These are phyloP conservation scores for Drosophila punjabiensis DNA, from an alignment of 1,140 invertebrate genomes.

Conservation along the genomic window DNA sequence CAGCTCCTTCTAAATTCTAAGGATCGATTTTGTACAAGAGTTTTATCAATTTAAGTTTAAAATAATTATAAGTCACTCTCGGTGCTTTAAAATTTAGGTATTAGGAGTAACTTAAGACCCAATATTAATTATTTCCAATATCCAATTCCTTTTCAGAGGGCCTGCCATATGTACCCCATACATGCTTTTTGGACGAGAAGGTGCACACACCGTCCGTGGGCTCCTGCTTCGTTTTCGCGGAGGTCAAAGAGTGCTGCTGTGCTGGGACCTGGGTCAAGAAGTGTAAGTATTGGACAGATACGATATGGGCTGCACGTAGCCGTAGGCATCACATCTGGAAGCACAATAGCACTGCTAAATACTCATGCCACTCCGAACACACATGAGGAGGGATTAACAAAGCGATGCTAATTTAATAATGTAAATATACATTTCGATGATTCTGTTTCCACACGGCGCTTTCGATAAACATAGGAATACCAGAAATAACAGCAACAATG, in stretches of 20 bases:
- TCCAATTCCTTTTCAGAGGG: slow-evolving; percentile 86
- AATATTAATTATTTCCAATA: neutral
- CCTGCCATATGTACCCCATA: slow-evolving; percentile 88
- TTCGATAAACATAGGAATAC: slow-evolving; percentile 48
- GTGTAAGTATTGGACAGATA: slow-evolving; percentile 86
- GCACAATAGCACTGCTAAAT: slow-evolving; percentile 45
- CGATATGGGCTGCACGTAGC: neutral
- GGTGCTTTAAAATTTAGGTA: too few species aligned
- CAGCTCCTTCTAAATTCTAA: too few species aligned
- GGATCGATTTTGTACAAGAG: too few species aligned
- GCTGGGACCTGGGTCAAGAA: slow-evolving; percentile 86
- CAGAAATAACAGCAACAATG: slow-evolving; percentile 44
- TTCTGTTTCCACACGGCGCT: slow-evolving; percentile 39
- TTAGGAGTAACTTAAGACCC: neutral
- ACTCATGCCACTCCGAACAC: slow-evolving; percentile 15
- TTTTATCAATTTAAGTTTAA: too few species aligned
- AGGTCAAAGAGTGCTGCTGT: slow-evolving; percentile 89
- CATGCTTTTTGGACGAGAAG: slow-evolving; percentile 87
- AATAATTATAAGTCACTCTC: too few species aligned
- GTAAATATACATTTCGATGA: slow-evolving; percentile 60
- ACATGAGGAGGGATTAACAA: slow-evolving; percentile 65
- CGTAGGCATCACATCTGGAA: slow-evolving; percentile 19
- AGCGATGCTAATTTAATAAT: slow-evolving; percentile 72
- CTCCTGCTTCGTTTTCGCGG: slow-evolving; percentile 88
- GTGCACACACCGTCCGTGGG: slow-evolving; percentile 86